These are phyloP conservation scores for Hololepta plana DNA, from an alignment of 2,888 invertebrate species.

Conservation along the genomic window DNA sequence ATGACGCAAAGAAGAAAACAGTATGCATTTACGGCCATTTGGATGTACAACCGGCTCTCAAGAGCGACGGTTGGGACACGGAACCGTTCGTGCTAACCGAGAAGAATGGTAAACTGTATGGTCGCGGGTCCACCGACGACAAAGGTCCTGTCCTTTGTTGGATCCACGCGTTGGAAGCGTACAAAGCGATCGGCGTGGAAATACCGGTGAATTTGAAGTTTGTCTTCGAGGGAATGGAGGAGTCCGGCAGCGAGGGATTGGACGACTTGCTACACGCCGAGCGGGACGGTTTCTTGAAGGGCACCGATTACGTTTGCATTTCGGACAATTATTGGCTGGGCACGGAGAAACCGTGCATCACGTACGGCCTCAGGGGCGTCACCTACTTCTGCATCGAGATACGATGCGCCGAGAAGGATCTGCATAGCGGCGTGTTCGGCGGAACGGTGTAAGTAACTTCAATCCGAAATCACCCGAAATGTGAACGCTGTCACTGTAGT, in stretches of 20 bases:
- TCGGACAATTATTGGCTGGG: constrained; percentile 99
- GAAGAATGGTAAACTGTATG: constrained; percentile 74
- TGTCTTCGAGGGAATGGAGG: constrained; percentile 97
- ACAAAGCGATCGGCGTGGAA: constrained; percentile 39
- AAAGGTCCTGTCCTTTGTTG: constrained; percentile 87
- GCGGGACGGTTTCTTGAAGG: constrained; percentile 61
- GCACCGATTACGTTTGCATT: constrained; percentile 89
- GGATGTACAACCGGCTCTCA: constrained; percentile 91
- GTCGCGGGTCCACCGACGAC: constrained; percentile 78
- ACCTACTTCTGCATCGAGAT: constrained; percentile 83
- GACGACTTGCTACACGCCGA: constrained; percentile 55
- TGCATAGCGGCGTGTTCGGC: constrained; percentile 93
- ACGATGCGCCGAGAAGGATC: constrained; percentile 75
- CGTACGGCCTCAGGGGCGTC: constrained; percentile 87
- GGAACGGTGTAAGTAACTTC: constrained; percentile 76
- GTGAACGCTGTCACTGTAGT: too few relatives aligned
- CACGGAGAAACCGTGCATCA: constrained; percentile 89
- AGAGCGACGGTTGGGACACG: constrained; percentile 88
- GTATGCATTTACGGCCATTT: constrained; percentile 92
- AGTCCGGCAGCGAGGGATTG: constrained; percentile 90
- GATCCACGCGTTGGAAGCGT: constrained; percentile 86
- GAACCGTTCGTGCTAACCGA: constrained; percentile 87
- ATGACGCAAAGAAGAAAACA: constrained; percentile 75
- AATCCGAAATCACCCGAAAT: too few relatives aligned
- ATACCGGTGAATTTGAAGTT: constrained; percentile 71